A percentile compares a stretch with the other conserved stretches of the same genome.
phyloP scores from a whole-genome alignment of 1,140 invertebrate species.

The Zaprionus camerounensis region DNA sequence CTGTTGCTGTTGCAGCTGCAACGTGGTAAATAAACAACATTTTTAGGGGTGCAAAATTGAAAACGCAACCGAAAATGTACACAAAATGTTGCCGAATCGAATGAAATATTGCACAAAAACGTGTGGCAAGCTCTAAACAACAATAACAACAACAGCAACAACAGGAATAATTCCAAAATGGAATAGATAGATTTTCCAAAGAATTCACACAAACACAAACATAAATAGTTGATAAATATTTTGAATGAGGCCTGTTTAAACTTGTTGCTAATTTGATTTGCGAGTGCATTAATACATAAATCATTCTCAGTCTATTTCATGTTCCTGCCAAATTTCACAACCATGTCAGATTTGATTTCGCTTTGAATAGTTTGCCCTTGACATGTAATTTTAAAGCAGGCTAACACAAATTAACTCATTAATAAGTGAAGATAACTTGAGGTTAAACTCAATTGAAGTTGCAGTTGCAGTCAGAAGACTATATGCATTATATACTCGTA shows the following conservation, averaged over 20 bases:
- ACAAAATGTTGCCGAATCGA: conserved; percentile 47
- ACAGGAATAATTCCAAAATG: neutral
- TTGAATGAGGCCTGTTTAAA: neutral
- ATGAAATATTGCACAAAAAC: conserved; percentile 41
- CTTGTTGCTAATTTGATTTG: neutral
- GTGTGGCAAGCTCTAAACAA: conserved; percentile 26
- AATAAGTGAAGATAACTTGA: neutral
- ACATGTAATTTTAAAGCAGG: no score
- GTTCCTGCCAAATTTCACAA: neutral
- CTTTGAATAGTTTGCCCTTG: no score
- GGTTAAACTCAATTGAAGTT: neutral
- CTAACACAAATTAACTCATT: neutral
- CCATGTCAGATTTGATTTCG: neutral
- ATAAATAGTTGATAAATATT: neutral
- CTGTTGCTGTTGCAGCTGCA: conserved; percentile 25
- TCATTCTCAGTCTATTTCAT: neutral
- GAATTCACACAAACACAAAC: neutral
- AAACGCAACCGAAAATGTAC: conserved; percentile 48
- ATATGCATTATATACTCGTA: no score
- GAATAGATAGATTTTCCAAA: neutral
- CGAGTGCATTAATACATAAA: neutral
- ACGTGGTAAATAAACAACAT: conserved; percentile 44
- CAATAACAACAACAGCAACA: conserved; percentile 12
- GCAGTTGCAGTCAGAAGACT: no score
- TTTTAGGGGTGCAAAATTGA: conserved; percentile 49